Evolutionary conservation across 2,888 invertebrate species (phyloP), one percentile per base, ranked within the genome.

Genomic region (Oligia latruncula): DNA sequence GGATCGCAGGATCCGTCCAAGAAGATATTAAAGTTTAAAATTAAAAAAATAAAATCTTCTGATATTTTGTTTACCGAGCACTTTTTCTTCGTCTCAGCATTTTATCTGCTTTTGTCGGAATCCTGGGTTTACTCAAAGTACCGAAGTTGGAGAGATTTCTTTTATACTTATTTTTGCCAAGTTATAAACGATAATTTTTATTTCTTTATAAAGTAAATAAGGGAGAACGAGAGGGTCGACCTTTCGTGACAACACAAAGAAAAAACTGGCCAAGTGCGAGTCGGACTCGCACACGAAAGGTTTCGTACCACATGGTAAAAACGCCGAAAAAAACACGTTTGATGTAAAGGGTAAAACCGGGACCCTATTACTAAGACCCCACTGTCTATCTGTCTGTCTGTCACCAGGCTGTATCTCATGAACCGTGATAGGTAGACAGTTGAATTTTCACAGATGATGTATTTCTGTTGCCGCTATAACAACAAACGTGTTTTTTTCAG

Each of bases 11-110:
- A 71, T 78, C 49, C 72, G 66, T 78, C 71, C 75, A 82, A 87
- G 89, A 75, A 77, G 43, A 83, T 90, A 85, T 87, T 81, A 85
- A 88, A 86, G 85, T 84, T 83, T 81, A 79, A 85, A 82, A 89
- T 89, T 87, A 87, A 90, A 90, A 89, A 87, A 84, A 82, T 40
- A 79, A 88, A 89, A 52, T 84, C 78, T 13, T 1, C 49, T 71
- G 71, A 75, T 82, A 86, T 85, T 78, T 86, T 88, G 77, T 78
- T 86, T 88, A 72, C 73, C 23, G 62, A 52, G 40, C 62, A 74
- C 68, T 83, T 84, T 86, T 86, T 78, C 74, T 87, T 74, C 60
- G 49, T 68, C 71, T 70, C 15, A 49, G 46, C 29, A 13, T 66
- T 77, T 86, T 71, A 29, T 71, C 52, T 67, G 52, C 58, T 60